These are phyloP conservation scores for Erebia palarica DNA, from an alignment of 2,888 invertebrate species.

Conservation along the genomic window DNA sequence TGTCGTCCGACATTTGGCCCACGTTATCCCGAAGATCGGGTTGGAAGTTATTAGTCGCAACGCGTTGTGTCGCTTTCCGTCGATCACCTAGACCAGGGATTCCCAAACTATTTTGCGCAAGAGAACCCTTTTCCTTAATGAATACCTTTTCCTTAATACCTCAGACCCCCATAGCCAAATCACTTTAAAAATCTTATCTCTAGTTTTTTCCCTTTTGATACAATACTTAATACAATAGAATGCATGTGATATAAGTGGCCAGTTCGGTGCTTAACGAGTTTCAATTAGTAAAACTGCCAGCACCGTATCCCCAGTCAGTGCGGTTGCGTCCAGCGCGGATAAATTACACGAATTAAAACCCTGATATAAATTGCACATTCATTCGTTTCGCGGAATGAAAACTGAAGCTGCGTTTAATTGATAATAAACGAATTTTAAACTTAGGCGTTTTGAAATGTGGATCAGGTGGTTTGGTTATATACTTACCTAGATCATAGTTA, in stretches of 20 bases:
- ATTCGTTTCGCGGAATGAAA: conserved; percentile 15
- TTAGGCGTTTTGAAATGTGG: neutral
- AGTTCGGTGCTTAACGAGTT: conserved; percentile 24
- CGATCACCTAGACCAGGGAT: too few relatives aligned
- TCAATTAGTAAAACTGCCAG: conserved; percentile 34
- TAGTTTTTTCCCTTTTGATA: too few relatives aligned
- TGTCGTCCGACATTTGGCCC: too few relatives aligned
- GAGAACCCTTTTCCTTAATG: too few relatives aligned
- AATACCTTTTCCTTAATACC: too few relatives aligned
- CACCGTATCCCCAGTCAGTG: conserved; percentile 27
- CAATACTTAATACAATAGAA: conserved; percentile 2
- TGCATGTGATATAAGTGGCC: conserved; percentile 20
- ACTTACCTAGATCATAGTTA: too few relatives aligned
- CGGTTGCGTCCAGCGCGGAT: conserved; percentile 21
- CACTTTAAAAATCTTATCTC: too few relatives aligned
- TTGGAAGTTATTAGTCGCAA: too few relatives aligned
- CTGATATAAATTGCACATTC: conserved; percentile 24
- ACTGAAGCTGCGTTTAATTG: conserved; percentile 17
- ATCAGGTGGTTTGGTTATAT: neutral
- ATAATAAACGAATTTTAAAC: conserved; percentile 1
- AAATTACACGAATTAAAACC: conserved; percentile 34
- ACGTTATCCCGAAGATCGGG: too few relatives aligned
- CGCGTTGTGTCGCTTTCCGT: too few relatives aligned
- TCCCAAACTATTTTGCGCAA: too few relatives aligned
- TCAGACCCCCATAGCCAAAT: too few relatives aligned